phyloP scores from a whole-genome alignment of 2,888 invertebrate species.

The Cistogaster globosa region DNA sequence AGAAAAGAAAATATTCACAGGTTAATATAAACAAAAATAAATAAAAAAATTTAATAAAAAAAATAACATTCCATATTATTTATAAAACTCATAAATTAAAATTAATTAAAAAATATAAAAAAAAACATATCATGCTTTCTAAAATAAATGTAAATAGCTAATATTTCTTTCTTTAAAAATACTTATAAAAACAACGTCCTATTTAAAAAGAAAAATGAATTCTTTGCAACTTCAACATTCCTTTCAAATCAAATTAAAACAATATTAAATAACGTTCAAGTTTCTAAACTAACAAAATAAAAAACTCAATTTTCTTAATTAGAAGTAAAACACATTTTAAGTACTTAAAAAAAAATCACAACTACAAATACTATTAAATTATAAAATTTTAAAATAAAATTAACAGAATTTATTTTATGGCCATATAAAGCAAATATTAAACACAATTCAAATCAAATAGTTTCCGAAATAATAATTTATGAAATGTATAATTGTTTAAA shows the following conservation, averaged over 20 bases:
- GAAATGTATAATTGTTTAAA: not conserved
- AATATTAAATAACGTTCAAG: constrained; percentile 43
- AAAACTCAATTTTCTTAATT: constrained; percentile 47
- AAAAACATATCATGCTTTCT: constrained; percentile 65
- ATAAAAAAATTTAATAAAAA: not conserved
- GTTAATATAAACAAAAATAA: constrained; percentile 29
- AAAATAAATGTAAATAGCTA: constrained; percentile 54
- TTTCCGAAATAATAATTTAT: not conserved
- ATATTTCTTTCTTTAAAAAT: constrained; percentile 15
- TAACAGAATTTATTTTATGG: not conserved
- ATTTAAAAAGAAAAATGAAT: constrained; percentile 32
- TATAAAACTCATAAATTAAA: not conserved
- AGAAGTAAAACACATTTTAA: constrained; percentile 43
- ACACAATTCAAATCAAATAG: not conserved
- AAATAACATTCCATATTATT: constrained; percentile 62
- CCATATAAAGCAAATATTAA: constrained; percentile 3
- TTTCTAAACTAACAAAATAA: constrained; percentile 54
- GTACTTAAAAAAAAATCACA: constrained; percentile 46
- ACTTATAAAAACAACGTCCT: constrained; percentile 2
- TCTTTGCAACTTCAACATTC: constrained; percentile 68
- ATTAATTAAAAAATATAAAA: not conserved
- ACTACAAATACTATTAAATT: constrained; percentile 32
- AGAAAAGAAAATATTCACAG: constrained; percentile 21
- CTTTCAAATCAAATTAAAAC: constrained; percentile 35
- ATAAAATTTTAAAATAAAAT: not conserved